A percentile compares a stretch with the other conserved stretches of the same genome.
phyloP scores from a whole-genome alignment of 2,797 vertebrate genomes.

The Lithobates pipiens region DNA sequence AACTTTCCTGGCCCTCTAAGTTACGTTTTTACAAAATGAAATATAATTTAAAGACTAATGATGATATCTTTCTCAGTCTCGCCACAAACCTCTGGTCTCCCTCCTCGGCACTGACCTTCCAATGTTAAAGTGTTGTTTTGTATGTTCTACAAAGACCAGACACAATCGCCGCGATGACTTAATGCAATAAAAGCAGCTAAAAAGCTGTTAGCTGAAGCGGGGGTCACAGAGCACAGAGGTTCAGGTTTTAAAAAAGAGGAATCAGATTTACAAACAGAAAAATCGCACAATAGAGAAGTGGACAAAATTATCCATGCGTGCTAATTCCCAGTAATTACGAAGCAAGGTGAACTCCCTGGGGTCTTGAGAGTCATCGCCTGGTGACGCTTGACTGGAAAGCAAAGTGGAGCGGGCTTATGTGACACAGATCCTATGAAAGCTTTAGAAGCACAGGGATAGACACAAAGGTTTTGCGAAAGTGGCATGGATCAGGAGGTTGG shows the following conservation, averaged over 20 bases:
- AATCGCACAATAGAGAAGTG: slow-evolving; percentile 80
- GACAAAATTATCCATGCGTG: slow-evolving; percentile 80
- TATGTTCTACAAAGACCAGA: slow-evolving; percentile 53
- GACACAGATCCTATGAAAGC: slow-evolving; percentile 68
- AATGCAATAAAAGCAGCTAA: slow-evolving; percentile 62
- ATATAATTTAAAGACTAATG: slow-evolving; percentile 44
- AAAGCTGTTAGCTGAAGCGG: slow-evolving; percentile 66
- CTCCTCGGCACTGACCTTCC: slow-evolving; percentile 33
- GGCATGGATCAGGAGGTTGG: slow-evolving; percentile 25
- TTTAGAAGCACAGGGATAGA: slow-evolving; percentile 66
- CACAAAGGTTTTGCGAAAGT: slow-evolving; percentile 49
- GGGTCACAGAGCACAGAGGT: slow-evolving; percentile 65
- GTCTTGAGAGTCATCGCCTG: slow-evolving; percentile 78
- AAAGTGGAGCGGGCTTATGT: slow-evolving; percentile 66
- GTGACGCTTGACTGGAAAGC: slow-evolving; percentile 74
- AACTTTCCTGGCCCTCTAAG: slow-evolving; percentile 24
- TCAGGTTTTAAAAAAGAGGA: slow-evolving; percentile 64
- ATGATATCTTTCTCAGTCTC: slow-evolving; percentile 38
- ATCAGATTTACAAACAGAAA: slow-evolving; percentile 75
- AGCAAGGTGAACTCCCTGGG: slow-evolving; percentile 82
- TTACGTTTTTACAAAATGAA: slow-evolving; percentile 50
- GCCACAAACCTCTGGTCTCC: slow-evolving; percentile 47
- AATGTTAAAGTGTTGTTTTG: slow-evolving; percentile 34
- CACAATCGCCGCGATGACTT: slow-evolving; percentile 64
- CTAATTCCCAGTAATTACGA: slow-evolving; percentile 89